These are phyloP conservation scores for Cancer borealis DNA, from an alignment of 2,888 invertebrate genomes.

Conservation along the genomic window DNA sequence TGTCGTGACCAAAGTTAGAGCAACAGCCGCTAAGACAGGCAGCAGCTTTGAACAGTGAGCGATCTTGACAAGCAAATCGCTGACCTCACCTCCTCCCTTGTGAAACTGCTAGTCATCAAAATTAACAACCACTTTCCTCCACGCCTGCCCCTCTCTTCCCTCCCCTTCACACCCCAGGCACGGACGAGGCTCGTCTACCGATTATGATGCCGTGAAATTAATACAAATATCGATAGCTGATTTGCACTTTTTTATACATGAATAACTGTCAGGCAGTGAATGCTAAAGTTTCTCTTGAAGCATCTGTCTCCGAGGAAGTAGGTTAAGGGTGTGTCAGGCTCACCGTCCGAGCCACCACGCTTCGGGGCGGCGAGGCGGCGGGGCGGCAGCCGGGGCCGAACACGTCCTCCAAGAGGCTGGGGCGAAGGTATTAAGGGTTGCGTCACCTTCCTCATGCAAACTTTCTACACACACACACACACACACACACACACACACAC, in stretches of 20 bases:
- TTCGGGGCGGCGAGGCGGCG: not conserved
- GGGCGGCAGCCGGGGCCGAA: not conserved
- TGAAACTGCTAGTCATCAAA: slow-evolving; percentile 33
- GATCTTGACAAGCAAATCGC: slow-evolving; percentile 31
- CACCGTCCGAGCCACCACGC: not conserved
- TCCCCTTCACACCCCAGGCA: slow-evolving; percentile 41
- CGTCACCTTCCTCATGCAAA: not conserved
- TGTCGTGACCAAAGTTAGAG: not conserved
- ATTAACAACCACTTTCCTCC: slow-evolving; percentile 27
- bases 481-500: slow-evolving; percentile 48
- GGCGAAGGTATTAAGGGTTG: not conserved
- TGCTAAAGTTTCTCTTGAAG: slow-evolving; percentile 12
- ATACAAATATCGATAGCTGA: slow-evolving; percentile 3
- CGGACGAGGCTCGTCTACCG: slow-evolving; percentile 22
- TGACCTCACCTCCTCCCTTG: slow-evolving; percentile 23
- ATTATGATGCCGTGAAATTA: slow-evolving; percentile 27
- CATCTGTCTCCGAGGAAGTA: not conserved
- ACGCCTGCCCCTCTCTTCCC: not conserved
- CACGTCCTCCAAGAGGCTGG: not conserved
- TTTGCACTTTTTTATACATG: not conserved
- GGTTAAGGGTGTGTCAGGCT: not conserved
- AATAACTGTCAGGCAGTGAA: not conserved
- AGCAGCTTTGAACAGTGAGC: slow-evolving; percentile 5
- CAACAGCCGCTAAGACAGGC: slow-evolving; percentile 30
- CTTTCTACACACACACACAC: not conserved